Evolutionary conservation across 2,888 invertebrate genomes (phyloP).

Genomic region (Nomada goodeniana): DNA sequence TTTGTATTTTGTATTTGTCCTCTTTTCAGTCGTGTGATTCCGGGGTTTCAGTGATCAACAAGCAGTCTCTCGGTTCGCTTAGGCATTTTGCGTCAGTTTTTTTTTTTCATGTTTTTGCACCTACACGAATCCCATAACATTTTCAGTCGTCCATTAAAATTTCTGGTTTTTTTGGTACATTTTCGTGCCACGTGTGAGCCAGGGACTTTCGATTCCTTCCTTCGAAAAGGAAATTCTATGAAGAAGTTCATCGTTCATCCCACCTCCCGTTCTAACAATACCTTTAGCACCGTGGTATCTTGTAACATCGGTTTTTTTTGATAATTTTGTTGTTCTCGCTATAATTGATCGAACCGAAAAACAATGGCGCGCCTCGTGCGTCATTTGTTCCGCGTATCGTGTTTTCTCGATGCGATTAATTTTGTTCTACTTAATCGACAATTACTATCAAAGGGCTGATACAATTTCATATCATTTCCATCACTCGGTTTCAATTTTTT

Average conservation of each 20-base stretch:
- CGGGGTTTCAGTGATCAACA: conserved; percentile 40
- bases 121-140: conserved; percentile 22
- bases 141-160: not conserved
- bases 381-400: too few relatives aligned
- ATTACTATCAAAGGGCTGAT: not conserved
- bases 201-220: too few relatives aligned
- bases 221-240: too few relatives aligned
- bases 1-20: conserved; percentile 60
- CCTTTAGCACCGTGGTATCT: not conserved
- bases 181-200: too few relatives aligned
- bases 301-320: not conserved
- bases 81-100: conserved; percentile 14
- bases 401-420: too few relatives aligned
- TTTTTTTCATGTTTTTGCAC: not conserved
- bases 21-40: conserved; percentile 41
- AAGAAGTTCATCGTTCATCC: too few relatives aligned
- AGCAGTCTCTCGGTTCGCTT: conserved; percentile 36
- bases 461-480: not conserved
- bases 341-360: not conserved
- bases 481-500: not conserved
- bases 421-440: not conserved
- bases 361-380: not conserved
- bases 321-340: not conserved
- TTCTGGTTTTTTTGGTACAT: too few relatives aligned
- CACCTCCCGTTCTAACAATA: too few relatives aligned